A percentile compares a stretch with the other conserved stretches of the same genome.
Conservation (phyloP, 2,797 vertebrate genomes). For the Discoglossus pictus region DNA sequence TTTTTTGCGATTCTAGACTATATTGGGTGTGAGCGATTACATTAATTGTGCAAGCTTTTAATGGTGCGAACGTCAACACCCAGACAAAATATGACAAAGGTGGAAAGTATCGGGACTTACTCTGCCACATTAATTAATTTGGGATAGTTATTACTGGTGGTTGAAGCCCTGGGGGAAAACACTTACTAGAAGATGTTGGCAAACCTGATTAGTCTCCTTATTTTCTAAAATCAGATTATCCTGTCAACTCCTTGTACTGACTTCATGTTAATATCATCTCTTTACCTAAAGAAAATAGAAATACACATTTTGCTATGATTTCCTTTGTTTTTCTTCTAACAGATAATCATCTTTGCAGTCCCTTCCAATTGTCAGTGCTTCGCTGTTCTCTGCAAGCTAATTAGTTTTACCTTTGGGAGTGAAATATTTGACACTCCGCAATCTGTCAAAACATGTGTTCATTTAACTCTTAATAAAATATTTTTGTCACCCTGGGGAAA, state of each 20-base stretch:
- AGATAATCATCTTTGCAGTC: constrained; percentile 40
- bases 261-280: neutral
- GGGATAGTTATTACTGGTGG: no score
- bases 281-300: constrained; percentile 4
- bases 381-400: constrained; percentile 33
- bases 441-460: constrained; percentile 50
- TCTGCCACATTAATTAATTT: no score
- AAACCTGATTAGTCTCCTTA: no score
- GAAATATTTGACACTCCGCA: constrained; percentile 46
- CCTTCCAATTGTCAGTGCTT: constrained; percentile 20
- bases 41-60: no score
- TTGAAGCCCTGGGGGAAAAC: no score
- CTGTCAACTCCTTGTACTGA: neutral
- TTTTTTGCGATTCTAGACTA: no score
- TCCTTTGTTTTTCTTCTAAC: constrained; percentile 22
- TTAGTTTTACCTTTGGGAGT: constrained; percentile 48
- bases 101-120: no score
- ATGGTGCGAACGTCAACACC: no score
- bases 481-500: constrained; percentile 40
- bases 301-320: neutral
- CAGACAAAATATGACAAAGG: no score
- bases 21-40: no score
- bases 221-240: neutral
- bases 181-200: no score
- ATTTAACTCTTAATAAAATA: constrained; percentile 38